These are phyloP conservation scores for Varroa destructor DNA, from an alignment of 1,140 invertebrate species.

Conservation along the genomic window DNA sequence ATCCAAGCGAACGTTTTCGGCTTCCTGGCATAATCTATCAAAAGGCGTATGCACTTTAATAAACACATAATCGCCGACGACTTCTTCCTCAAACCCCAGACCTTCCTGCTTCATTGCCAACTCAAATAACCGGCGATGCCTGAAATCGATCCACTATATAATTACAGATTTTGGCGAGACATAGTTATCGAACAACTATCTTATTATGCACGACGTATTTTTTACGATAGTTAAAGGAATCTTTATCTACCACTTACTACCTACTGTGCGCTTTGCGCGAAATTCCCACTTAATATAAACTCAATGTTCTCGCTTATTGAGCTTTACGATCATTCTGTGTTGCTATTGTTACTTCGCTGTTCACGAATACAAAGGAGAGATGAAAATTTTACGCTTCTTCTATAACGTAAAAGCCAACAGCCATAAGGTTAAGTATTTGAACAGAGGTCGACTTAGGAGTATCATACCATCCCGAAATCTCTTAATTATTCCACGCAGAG, in stretches of 20 bases:
- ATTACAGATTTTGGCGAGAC: too few species aligned
- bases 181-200: too few species aligned
- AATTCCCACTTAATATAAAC: background rate
- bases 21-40: constrained; percentile 39
- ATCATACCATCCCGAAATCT: too few species aligned
- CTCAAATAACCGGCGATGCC: constrained; percentile 33
- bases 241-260: background rate
- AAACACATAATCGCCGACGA: constrained; percentile 37
- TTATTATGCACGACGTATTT: background rate
- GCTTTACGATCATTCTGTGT: background rate
- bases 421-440: too few species aligned
- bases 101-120: constrained; percentile 34
- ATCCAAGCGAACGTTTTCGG: constrained; percentile 39
- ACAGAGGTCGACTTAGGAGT: too few species aligned
- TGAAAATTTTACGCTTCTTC: too few species aligned
- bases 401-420: too few species aligned
- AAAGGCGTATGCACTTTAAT: constrained; percentile 39
- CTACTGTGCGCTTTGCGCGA: background rate
- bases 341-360: too few species aligned
- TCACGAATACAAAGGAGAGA: too few species aligned
- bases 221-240: background rate
- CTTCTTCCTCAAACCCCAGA: constrained; percentile 34
- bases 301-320: constrained; percentile 10
- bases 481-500: too few species aligned
- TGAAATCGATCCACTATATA: background rate